Conservation (phyloP, 2,113 vertebrate genomes). For the Gambusia holbrooki region DNA sequence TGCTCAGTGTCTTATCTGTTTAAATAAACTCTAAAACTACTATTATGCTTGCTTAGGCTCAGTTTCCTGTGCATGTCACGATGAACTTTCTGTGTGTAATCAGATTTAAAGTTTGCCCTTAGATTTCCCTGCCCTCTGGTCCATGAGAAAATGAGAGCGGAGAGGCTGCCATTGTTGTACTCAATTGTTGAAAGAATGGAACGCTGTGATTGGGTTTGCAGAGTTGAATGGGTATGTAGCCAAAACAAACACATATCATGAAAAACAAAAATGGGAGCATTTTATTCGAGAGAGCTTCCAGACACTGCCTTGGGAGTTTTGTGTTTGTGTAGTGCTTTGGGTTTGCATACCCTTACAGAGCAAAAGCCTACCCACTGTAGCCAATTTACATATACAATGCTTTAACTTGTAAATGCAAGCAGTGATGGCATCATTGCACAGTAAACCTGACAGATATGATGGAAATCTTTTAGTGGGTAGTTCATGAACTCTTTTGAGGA, state of each 20-base stretch:
- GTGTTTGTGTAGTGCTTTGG: conserved; percentile 33
- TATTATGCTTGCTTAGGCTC: conserved; percentile 22
- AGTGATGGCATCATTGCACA: background rate
- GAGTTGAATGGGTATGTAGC: background rate
- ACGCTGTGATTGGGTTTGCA: conserved; percentile 24
- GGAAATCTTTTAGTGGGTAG: background rate
- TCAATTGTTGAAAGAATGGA: conserved; percentile 70
- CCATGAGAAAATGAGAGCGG: conserved; percentile 57
- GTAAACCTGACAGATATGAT: conserved; percentile 5
- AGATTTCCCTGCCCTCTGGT: background rate
- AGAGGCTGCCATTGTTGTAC: conserved; percentile 48
- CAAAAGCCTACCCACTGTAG: conserved; percentile 4
- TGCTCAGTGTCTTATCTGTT: conserved; percentile 28
- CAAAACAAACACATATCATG: conserved; percentile 38
- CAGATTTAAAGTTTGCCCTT: conserved; percentile 37
- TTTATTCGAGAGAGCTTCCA: conserved; percentile 47
- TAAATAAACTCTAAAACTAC: conserved; percentile 30
- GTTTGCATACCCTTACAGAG: conserved; percentile 23
- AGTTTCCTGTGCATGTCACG: conserved; percentile 16
- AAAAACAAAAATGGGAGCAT: conserved; percentile 28
- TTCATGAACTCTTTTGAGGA: conserved; percentile 20
- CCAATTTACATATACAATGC: conserved; percentile 8
- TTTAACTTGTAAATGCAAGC: conserved; percentile 2
- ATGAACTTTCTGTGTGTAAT: conserved; percentile 31
- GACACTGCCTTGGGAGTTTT: conserved; percentile 35